Conservation (phyloP, 2,797 vertebrate species). For the Neopelma chrysocephalum region DNA sequence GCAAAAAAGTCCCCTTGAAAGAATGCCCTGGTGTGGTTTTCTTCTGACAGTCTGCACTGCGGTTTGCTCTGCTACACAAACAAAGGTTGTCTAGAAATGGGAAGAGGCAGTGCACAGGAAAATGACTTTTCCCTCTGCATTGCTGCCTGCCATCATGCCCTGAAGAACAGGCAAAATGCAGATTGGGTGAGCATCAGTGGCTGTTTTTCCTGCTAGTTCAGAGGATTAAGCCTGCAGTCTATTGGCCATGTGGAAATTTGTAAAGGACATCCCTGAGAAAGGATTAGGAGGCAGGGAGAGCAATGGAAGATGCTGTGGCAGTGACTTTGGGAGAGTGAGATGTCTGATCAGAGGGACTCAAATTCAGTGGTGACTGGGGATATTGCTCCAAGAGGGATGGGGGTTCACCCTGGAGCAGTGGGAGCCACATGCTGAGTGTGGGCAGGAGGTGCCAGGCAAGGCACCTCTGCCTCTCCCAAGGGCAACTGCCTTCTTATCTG, state of each 20-base stretch:
- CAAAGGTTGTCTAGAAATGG: neutral
- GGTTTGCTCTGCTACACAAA: neutral
- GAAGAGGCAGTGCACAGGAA: neutral
- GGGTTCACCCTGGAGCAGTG: accelerated
- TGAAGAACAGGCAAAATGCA: neutral
- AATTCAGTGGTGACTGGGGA: accelerated
- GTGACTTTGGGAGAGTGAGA: neutral
- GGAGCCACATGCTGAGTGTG: accelerated
- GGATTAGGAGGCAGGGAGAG: neutral
- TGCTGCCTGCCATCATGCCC: neutral
- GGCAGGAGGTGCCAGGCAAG: neutral
- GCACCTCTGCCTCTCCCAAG: neutral
- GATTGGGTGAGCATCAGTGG: accelerated
- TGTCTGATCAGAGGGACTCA: neutral
- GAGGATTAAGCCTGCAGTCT: neutral
- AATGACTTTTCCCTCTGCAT: accelerated
- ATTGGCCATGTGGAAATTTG: neutral
- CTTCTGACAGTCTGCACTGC: neutral
- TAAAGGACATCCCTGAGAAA: neutral
- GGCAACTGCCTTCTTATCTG: too few species aligned
- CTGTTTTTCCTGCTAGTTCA: neutral
- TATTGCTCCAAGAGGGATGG: accelerated
- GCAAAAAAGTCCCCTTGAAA: neutral
- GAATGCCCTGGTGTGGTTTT: neutral
- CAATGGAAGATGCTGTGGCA: accelerated